Evolutionary conservation across 2,888 invertebrate genomes (phyloP), one percentile per base, ranked within the genome.

Genomic region (Shargacucullia verbasci): DNA sequence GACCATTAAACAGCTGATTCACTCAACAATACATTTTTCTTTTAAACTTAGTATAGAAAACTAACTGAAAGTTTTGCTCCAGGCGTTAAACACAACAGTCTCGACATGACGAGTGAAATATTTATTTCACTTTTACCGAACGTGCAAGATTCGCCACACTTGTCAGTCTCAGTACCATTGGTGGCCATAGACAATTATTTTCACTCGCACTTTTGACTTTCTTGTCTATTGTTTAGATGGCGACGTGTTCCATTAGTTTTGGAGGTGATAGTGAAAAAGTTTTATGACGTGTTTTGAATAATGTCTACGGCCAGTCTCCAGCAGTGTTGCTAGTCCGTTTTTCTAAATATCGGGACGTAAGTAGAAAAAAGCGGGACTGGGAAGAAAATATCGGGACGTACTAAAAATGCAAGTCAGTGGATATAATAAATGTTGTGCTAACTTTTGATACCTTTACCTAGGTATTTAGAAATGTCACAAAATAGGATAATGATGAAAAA

Each of bases 161-260:
- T 20, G 20, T 4, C 20, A 20, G 49, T 38, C 0, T n/a, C n/a
- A n/a, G n/a, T 49, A 37, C 39, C 59, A 59, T 63, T 52, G 47
- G 54, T 12, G 33, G 27, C 33, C 47, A 41, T 10, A 20, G 20
- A 47, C 39, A 48, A 67, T 74, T 74, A 63, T 70, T 57, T 44
- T 59, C 75, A 75, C 78, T 78, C 70, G 34, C 73, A 70, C 69
- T 78, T 68, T 56, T 68, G 2, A 12, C 65, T 68, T 68, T 65
- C 62, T 44, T 54, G 4, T n/a, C 10, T 10, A 60, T 68, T 68
- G 27, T 67, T 50, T 6, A 13, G 10, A 49, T 15, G 47, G 43
- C 35, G 12, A 13, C 34, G 15, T 8, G 6, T 14, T 65, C 37
- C 34, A 38, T 53, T 64, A 6, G 60, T 25, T 50, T 35, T 39